Evolutionary conservation across 2,797 vertebrate genomes (phyloP).

Genomic region (Pangasius mekongensis): DNA sequence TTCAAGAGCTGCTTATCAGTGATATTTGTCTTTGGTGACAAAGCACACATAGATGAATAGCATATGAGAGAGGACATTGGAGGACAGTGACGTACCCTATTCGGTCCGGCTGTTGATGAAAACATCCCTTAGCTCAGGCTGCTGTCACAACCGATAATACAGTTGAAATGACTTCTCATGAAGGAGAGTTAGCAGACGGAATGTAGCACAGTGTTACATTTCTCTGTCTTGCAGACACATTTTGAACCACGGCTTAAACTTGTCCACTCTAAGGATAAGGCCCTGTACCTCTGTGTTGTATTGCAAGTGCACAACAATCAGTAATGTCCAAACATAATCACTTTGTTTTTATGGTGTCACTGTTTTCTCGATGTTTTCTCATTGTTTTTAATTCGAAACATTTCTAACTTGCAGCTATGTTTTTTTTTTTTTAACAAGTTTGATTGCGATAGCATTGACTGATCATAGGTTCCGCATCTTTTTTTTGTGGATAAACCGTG

Average conservation of each 20-base stretch:
- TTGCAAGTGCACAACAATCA: neutral
- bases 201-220: neutral
- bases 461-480: neutral
- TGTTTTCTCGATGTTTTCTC: neutral
- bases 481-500: neutral
- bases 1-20: constrained; percentile 34
- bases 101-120: constrained; percentile 15
- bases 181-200: constrained; percentile 14
- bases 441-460: neutral
- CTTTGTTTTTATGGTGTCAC: neutral
- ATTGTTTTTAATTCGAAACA: neutral
- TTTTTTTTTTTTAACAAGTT: neutral
- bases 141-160: constrained; percentile 20
- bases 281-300: neutral
- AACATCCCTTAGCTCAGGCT: constrained; percentile 36
- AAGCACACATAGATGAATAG: constrained; percentile 18
- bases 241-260: neutral
- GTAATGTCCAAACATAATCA: neutral
- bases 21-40: constrained; percentile 37
- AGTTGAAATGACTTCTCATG: constrained; percentile 6
- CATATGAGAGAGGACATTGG: constrained; percentile 3
- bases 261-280: neutral
- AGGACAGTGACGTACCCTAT: constrained; percentile 21
- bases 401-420: neutral
- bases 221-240: neutral